phyloP scores from a whole-genome alignment of 2,113 vertebrate species.

The Gobius niger region DNA sequence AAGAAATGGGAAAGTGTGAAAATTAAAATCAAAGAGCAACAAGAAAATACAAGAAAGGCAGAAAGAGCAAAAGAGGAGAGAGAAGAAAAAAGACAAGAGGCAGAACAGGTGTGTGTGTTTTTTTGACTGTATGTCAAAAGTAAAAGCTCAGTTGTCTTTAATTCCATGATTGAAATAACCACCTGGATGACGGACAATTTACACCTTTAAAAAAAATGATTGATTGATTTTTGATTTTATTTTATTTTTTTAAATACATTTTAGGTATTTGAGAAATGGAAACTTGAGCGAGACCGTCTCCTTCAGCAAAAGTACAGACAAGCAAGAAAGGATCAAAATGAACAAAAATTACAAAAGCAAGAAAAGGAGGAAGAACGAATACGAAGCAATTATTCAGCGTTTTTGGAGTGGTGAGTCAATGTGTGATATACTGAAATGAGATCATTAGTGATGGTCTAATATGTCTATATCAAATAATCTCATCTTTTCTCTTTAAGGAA shows the following conservation, averaged over 20 bases:
- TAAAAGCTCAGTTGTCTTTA: too few relatives aligned
- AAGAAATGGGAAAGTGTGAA: conserved; percentile 82
- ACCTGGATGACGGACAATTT: not conserved
- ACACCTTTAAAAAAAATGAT: too few relatives aligned
- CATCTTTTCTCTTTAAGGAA: conserved; percentile 72
- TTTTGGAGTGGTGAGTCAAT: conserved; percentile 83
- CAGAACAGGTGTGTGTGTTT: conserved; percentile 73
- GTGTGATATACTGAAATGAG: not conserved
- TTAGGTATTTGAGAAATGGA: conserved; percentile 94
- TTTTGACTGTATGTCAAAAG: not conserved
- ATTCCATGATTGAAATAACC: too few relatives aligned
- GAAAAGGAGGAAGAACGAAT: conserved; percentile 79
- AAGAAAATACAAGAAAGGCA: conserved; percentile 70
- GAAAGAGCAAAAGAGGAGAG: conserved; percentile 75
- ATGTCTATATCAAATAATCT: not conserved
- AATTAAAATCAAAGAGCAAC: conserved; percentile 76
- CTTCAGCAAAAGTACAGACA: conserved; percentile 80
- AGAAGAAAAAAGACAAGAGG: conserved; percentile 76
- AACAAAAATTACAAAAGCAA: conserved; percentile 77
- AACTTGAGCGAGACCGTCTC: conserved; percentile 77
- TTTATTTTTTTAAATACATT: not conserved
- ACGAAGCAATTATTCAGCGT: conserved; percentile 75
- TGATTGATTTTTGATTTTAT: too few relatives aligned
- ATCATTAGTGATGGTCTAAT: not conserved
- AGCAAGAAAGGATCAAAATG: conserved; percentile 78